Percentiles rank a stretch among this genome's conserved stretches.
phyloP scores from a whole-genome alignment of 2,113 vertebrate genomes.

The Regulus satrapa region DNA sequence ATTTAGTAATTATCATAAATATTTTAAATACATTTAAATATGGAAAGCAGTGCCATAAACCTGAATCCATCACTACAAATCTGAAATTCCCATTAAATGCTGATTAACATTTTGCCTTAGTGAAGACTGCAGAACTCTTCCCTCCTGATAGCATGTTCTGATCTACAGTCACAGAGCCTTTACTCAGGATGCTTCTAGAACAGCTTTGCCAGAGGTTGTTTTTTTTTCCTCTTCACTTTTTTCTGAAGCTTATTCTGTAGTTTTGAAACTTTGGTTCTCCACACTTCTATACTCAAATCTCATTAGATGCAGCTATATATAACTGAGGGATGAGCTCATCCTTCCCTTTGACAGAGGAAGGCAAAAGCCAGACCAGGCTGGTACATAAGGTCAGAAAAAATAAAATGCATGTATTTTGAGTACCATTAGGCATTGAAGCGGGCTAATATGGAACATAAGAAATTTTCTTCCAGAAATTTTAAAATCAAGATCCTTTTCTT shows the following conservation, averaged over 20 bases:
- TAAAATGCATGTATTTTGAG: background rate
- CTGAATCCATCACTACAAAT: background rate
- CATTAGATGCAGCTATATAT: background rate
- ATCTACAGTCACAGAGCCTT: background rate
- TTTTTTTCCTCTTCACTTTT: background rate
- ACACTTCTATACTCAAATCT: background rate
- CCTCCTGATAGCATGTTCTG: background rate
- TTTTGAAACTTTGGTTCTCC: background rate
- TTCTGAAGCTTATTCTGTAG: background rate
- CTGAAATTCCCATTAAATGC: background rate
- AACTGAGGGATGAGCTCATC: background rate
- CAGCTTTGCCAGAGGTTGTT: rapidly evolving
- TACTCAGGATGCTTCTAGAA: background rate
- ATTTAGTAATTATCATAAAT: background rate
- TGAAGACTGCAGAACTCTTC: background rate
- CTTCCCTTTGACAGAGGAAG: background rate
- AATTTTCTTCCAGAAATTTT: background rate
- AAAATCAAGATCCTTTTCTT: background rate
- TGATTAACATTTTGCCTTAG: background rate
- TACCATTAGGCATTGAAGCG: background rate
- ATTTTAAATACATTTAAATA: background rate
- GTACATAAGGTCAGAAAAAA: background rate
- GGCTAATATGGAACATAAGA: background rate
- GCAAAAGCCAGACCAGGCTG: background rate
- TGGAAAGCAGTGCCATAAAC: background rate